Evolutionary conservation across 2,888 invertebrate species (phyloP), one percentile per base, ranked within the genome.

Genomic region (Brenthis ino): DNA sequence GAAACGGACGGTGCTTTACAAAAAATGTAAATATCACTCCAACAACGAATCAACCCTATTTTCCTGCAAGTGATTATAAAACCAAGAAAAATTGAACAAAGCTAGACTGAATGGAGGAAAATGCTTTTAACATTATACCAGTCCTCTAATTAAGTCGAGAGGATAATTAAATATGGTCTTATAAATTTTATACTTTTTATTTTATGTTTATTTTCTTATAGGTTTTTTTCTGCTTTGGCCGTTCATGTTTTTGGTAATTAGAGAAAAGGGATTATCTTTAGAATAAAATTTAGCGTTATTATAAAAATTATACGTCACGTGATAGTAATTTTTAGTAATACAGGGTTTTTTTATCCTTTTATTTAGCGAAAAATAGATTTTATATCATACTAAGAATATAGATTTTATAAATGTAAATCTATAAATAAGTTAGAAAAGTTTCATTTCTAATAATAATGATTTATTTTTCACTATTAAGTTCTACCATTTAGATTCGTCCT

Each of bases 121-220:
- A 56, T 57, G 48, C 57, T 57, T 56, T 65, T 57, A 57, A 48
- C 56, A 57, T 65, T 57, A 65, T 65, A 33, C 64, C n/a, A 56
- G 64, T 48, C 54, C 56, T 50, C 56, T 65, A 65, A 65, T 65
- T 65, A 65, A 65, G 64, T 65, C 64, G 64, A 50, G 64, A 33
- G 64, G 50, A 65, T 56, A 57, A 65, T 65, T 65, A 65, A 57
- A 65, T 65, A 57, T 65, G 56, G 64, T 48, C 48, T 65, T 37
- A 57, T 57, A 57, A 65, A 65, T 65, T 64, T 51, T 60, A 60
- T 60, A 33, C 48, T 60, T 60, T 60, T 14, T 4, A 43, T 48
- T 48, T 60, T 28, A 47, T 60, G 48, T 50, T 60, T 60, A 16
- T 60, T 60, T 60, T 50, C 50, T 50, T 16, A 33, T 51, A 33